A percentile compares a stretch with the other conserved stretches of the same genome.
phyloP scores from a whole-genome alignment of 53 echinoderm and acorn worm species.

The Crossaster papposus region DNA sequence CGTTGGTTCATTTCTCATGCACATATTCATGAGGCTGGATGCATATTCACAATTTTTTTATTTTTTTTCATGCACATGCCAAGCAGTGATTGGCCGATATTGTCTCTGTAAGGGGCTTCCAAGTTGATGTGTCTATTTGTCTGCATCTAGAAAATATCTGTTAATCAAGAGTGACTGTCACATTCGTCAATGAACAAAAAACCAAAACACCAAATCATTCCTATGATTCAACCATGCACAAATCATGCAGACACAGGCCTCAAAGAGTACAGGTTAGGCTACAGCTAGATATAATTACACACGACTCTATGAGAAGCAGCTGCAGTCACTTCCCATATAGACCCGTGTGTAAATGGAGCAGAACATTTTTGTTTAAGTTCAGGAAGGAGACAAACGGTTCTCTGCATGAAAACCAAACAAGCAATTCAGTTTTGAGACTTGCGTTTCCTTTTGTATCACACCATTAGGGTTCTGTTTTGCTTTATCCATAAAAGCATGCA shows the following conservation, averaged over 20 bases:
- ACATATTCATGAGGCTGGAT: neutral
- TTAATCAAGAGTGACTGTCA: neutral
- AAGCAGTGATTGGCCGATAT: conserved; percentile 11
- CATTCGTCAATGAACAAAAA: neutral
- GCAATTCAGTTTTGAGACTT: neutral
- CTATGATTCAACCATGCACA: conserved; percentile 7
- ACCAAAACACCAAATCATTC: neutral
- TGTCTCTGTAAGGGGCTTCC: neutral
- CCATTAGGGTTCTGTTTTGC: neutral
- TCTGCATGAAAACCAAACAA: neutral
- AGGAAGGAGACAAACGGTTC: too few species aligned
- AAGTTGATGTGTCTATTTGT: neutral
- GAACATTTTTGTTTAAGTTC: too few species aligned
- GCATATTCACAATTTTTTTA: conserved; percentile 43
- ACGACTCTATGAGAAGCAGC: too few species aligned
- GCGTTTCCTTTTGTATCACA: neutral
- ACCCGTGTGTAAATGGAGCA: too few species aligned
- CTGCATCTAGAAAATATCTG: neutral
- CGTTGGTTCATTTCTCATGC: neutral
- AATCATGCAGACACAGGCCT: conserved; percentile 21
- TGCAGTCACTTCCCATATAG: too few species aligned
- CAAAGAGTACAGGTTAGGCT: neutral
- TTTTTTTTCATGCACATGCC: conserved; percentile 46
- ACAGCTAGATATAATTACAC: too few species aligned
- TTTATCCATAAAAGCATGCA: neutral